Conservation (phyloP, 2,113 vertebrate genomes). For the Pedetes capensis region DNA sequence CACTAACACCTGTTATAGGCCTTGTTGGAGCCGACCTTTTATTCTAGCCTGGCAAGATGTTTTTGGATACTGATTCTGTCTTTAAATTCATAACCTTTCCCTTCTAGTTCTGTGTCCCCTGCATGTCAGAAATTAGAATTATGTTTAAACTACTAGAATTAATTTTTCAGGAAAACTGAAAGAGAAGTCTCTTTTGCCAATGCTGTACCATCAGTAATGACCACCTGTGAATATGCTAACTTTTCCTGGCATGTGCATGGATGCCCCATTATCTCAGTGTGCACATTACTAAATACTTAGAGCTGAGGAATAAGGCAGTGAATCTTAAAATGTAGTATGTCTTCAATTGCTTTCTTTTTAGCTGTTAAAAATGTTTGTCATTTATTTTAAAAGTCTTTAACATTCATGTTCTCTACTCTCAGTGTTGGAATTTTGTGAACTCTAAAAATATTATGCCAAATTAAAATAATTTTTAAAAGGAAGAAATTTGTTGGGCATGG, state of each 20-base stretch:
- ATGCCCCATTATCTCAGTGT: not conserved
- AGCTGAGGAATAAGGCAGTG: not conserved
- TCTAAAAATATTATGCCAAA: constrained; percentile 1
- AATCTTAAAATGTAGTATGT: not conserved
- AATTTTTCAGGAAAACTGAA: not conserved
- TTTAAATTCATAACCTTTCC: not conserved
- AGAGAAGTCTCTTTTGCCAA: not conserved
- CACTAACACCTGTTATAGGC: not conserved
- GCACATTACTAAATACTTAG: not conserved
- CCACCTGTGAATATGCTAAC: not conserved
- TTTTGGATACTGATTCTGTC: not conserved
- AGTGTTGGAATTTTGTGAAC: not conserved
- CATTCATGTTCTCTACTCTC: not conserved
- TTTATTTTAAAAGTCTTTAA: constrained; percentile 19
- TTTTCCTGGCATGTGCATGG: not conserved
- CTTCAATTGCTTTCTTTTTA: not conserved
- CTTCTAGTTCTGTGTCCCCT: not conserved
- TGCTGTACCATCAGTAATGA: not conserved
- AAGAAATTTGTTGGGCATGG: no score
- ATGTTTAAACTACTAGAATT: not conserved
- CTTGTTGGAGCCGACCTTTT: not conserved
- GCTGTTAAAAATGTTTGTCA: not conserved
- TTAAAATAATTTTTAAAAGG: constrained; percentile 7
- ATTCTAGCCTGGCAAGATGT: not conserved
- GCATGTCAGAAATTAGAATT: not conserved